phyloP scores from a whole-genome alignment of 2,888 invertebrate species.

The Amphipyra berbera region DNA sequence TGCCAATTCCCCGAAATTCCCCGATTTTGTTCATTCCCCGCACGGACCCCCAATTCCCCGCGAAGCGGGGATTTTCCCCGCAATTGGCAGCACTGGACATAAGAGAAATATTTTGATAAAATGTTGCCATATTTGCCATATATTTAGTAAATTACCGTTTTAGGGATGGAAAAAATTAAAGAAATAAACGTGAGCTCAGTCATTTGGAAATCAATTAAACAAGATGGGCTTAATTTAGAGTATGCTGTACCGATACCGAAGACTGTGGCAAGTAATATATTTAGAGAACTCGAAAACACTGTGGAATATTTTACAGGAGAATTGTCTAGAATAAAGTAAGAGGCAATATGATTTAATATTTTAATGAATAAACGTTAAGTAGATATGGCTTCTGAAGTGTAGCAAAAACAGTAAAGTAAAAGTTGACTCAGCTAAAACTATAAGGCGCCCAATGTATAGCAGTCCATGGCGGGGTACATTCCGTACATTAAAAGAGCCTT shows the following conservation, averaged over 20 bases:
- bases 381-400: no score
- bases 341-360: slow-evolving; percentile 1
- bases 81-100: no score
- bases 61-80: no score
- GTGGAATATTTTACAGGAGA: slow-evolving; percentile 92
- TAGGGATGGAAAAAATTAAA: slow-evolving; percentile 65
- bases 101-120: neutral
- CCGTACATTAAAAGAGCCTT: no score
- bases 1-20: no score
- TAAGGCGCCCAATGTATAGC: no score
- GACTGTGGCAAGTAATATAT: slow-evolving; percentile 81
- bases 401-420: no score
- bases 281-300: slow-evolving; percentile 87
- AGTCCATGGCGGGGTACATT: no score
- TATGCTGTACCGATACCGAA: slow-evolving; percentile 86
- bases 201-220: slow-evolving; percentile 78
- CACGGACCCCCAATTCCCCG: no score
- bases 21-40: no score
- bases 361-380: no score
- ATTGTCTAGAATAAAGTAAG: slow-evolving; percentile 89
- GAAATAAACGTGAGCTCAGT: slow-evolving; percentile 66
- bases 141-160: slow-evolving; percentile 2
- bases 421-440: no score
- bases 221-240: slow-evolving; percentile 90
- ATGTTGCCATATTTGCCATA: slow-evolving; percentile 47